Evolutionary conservation across 2,797 vertebrate species (phyloP), one percentile per base, ranked within the genome.

Genomic region (Chelmon rostratus): DNA sequence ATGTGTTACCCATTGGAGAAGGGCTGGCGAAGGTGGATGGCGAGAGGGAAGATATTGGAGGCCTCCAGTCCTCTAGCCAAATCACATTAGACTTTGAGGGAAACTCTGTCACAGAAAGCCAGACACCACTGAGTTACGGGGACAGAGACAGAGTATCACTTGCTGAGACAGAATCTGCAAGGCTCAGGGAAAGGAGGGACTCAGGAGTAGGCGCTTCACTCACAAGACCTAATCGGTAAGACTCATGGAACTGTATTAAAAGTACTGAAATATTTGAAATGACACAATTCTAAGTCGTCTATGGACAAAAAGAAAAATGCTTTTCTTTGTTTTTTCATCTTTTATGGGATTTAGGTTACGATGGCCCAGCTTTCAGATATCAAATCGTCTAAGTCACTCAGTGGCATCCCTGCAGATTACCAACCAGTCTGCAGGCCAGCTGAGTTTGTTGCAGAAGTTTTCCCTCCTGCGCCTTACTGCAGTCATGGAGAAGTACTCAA

Each of bases 281-380:
- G 4, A 47, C 21, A 53, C 2, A 16, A 13, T 0, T 37, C 56
- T 31, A 35, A 13, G 1, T 49, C 1, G 8, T 64, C 2, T 59
- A 8, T 54, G 4, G 57, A 59, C 52, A 19, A 63, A 53, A 57
- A 42, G 1, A 23, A 33, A 47, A 62, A n/a, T 16, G 0, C 1
- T 28, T 54, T 67, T 44, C n/a, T 77, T 62, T 69, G 2, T 6
- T 28, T 6, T 79, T 71, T 72, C 0, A n/a, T 71, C 18, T 73
- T 40, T 84, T 18, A 62, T 93, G 81, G 35, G 62, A n/a, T 83
- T 33, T 76, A 99, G 98, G 91, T 93, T 99, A 86, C 95, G 97
- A 58, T 99, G 98, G 98, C 96, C 97, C 31, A 98, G 97, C 87
- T 99, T 99, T 93, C 98, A 98, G 93, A 96, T 98, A 76, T 97